phyloP scores from a whole-genome alignment of 1,140 invertebrate genomes.

The Microplitis demolitor region DNA sequence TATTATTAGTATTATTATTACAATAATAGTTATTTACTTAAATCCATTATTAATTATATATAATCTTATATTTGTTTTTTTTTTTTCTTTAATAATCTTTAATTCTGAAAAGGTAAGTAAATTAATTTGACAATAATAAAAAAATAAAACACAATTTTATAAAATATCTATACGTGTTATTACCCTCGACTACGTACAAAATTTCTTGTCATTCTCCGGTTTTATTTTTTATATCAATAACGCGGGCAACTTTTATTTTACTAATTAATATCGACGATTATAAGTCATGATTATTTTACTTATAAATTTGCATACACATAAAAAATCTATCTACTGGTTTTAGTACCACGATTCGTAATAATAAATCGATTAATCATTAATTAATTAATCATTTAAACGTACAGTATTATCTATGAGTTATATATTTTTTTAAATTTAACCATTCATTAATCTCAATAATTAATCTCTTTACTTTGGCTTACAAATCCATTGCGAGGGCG shows the following conservation, averaged over 20 bases:
- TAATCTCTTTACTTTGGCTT: slow-evolving; percentile 33
- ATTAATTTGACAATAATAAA: not conserved
- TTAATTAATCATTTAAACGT: not conserved
- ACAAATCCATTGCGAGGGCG: slow-evolving; percentile 32
- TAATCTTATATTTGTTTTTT: not conserved
- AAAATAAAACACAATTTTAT: slow-evolving; percentile 1
- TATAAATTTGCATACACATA: slow-evolving; percentile 2
- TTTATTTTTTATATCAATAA: not conserved
- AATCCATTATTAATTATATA: too few relatives aligned
- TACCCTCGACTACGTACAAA: slow-evolving; percentile 2
- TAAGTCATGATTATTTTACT: not conserved
- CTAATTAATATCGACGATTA: not conserved
- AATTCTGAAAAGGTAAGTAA: not conserved
- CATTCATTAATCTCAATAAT: slow-evolving; percentile 21
- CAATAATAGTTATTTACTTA: too few relatives aligned
- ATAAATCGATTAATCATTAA: not conserved
- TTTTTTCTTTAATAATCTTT: not conserved
- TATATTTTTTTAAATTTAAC: not conserved
- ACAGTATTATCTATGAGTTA: too few relatives aligned
- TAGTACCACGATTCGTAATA: not conserved
- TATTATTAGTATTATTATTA: not conserved
- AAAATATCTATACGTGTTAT: not conserved
- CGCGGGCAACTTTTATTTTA: not conserved
- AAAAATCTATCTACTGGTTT: not conserved
- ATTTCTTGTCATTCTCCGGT: not conserved